Evolutionary conservation across 2,888 invertebrate species (phyloP), one percentile per base, ranked within the genome.

Genomic region (Toxonevra muliebris): DNA sequence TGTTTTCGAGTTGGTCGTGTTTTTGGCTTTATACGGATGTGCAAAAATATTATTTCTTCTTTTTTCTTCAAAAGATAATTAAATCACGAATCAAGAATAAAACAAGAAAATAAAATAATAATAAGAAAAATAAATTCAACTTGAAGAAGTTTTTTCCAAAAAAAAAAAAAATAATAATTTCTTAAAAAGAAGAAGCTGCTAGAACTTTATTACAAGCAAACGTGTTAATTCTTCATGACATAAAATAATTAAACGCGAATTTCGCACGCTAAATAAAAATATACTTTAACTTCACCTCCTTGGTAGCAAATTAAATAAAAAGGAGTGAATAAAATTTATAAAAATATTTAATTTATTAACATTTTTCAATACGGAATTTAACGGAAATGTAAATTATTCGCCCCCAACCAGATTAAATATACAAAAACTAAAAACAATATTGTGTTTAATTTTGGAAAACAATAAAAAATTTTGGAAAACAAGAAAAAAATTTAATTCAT

Each of bases 1-100:
- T 80, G 81, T 81, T 82, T 81, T 81, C 81, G 78, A 82, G 82
- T 81, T 80, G 80, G 82, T 82, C 80, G 82, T 82, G 82, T 76
- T 80, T 78, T 65, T 58, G 11, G 13, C 59, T 52, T 59, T 59
- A 52, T 48, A 59, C 59, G 65, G 65, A 52, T 65, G 59, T 65
- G 59, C 59, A 55, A 53, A 61, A 17, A 41, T 48, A 41, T n/a
- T 43, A 65, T 54, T 60, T 59, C 67, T 74, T 73, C 69, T 69
- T 61, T 54, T 57, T 17, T 19, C 19, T n/a, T 15, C 48, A 7
- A 48, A 48, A 48, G 11, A 48, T 48, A 10, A 5, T n/a, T 48
- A 4, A n/a, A 5, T 13, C 48, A 48, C 13, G 5, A 48, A 10
- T 48, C 48, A 15, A 48, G 13, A 48, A 48, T 15, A 48, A 48